Evolutionary conservation across 2,113 vertebrate genomes (phyloP), one percentile per base, ranked within the genome.

Genomic region (Albula glossodonta): DNA sequence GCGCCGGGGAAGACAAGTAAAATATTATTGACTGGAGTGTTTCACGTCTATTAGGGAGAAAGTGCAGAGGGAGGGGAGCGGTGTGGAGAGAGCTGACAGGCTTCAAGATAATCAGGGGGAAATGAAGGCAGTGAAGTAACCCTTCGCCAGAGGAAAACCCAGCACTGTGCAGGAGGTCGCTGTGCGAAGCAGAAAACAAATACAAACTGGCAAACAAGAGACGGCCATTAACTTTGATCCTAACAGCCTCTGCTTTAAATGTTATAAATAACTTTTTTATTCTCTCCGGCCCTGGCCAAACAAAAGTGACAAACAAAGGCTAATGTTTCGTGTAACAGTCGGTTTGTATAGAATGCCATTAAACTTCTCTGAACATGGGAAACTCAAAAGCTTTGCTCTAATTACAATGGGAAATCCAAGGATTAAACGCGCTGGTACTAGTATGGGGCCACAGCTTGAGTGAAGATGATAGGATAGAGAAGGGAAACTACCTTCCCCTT

Each of bases 1-100:
- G 86, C 93, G 91, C 94, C 91, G 92, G 94, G 94, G 94, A 96
- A 97, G 96, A 97, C 95, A 94, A 96, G 95, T 95, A 95, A 97
- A 96, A 96, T 96, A 95, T 96, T 96, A 97, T 97, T 97, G 97
- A 97, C 96, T 97, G 95, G 93, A 92, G 94, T 94, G 95, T 95
- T 96, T 96, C 94, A 92, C 94, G 94, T 97, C 96, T 96, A 96
- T 97, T 97, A 97, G 94, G 94, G 94, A 95, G 95, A 96, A 95
- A 95, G 95, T 96, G 94, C 95, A 94, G 91, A 60, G 92, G 91
- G 91, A 92, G 93, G 92, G 94, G 91, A 93, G 91, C 91, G 89
- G 77, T 15, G 41, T 4, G 74, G 84, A 91, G 84, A 91, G 91
- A 88, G 94, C 92, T 97, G 97, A 97, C 96, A 97, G 96, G 94